phyloP scores from a whole-genome alignment of 1,140 invertebrate species.

The Cardiocondyla obscurior region DNA sequence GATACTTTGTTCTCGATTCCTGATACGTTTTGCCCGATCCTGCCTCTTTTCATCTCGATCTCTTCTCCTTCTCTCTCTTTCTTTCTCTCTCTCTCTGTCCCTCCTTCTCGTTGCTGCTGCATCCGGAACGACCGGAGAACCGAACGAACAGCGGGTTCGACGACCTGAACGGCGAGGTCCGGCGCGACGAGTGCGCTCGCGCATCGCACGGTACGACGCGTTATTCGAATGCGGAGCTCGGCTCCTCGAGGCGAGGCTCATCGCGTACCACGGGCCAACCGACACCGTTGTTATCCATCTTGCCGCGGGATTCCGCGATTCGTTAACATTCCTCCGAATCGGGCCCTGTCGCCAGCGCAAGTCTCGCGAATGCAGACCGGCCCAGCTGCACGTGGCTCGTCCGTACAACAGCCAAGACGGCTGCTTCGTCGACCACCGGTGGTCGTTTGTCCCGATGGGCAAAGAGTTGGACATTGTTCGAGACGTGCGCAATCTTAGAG shows the following conservation, averaged over 20 bases:
- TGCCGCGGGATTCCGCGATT: constrained; percentile 69
- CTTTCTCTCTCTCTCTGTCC: constrained; percentile 8
- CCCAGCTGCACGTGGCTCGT: constrained; percentile 11
- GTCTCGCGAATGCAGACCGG: constrained; percentile 14
- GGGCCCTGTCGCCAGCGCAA: constrained; percentile 26
- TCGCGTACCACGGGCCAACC: constrained; percentile 44
- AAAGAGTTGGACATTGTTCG: background rate
- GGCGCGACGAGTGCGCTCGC: constrained; percentile 1
- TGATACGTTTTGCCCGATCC: constrained; percentile 33
- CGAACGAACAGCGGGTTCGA: constrained; percentile 65
- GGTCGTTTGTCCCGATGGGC: constrained; percentile 10
- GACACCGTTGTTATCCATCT: constrained; percentile 68
- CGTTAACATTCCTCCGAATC: constrained; percentile 75
- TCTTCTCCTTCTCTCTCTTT: background rate
- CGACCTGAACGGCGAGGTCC: constrained; percentile 48
- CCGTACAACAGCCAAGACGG: background rate
- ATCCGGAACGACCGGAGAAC: constrained; percentile 56
- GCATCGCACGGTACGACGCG: constrained; percentile 20
- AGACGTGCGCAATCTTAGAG: background rate
- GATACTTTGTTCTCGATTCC: constrained; percentile 69
- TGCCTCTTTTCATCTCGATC: background rate
- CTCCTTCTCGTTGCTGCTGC: constrained; percentile 26
- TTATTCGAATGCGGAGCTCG: constrained; percentile 52
- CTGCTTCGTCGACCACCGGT: constrained; percentile 3
- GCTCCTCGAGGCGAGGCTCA: constrained; percentile 48